Evolutionary conservation across 2,888 invertebrate genomes (phyloP), one percentile per base, ranked within the genome.

Genomic region (Linnaemya tessellans): DNA sequence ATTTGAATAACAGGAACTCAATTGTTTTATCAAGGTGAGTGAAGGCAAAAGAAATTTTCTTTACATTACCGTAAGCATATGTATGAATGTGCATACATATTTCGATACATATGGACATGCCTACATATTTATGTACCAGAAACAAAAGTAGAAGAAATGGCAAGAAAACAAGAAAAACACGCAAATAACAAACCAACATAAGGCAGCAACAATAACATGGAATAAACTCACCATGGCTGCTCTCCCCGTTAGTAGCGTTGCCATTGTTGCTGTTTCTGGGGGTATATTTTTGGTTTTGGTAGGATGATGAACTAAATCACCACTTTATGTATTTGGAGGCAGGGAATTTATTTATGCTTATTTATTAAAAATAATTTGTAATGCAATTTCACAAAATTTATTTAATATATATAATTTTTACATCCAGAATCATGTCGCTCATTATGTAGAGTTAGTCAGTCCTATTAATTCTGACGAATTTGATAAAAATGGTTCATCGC

Each of bases 131-230:
- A 49, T 64, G 30, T n/a, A 30, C n/a, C 22, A 11, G 49, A 18
- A 25, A 30, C 51, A 0, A 58, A 25, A 30, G 30, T 54, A 35
- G 51, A 41, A 7, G 51, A 78, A 58, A 60, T 35, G 11, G 46
- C 67, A 68, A 70, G 51, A 67, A 67, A 78, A 71, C 77, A 65
- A 78, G 83, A 67, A 83, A 78, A 78, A 78, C 77, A 78, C 58
- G 65, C 77, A 71, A 71, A 71, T 67, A 67, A 43, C 38, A 78
- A 18, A 70, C 22, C 38, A 58, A 9, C 11, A 68, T 11, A 41
- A 49, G 18, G 5, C 58, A 70, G 49, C 58, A 71, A 67, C 71
- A 77, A 77, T 56, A 30, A 30, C 38, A 8, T 15, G 9, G 11
- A 22, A 58, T 51, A 67, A 41, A 80, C 41, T 67, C 22, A 74